Evolutionary conservation across 2,113 vertebrate species (phyloP).

Genomic region (Sinocyclocheilus rhinocerous): DNA sequence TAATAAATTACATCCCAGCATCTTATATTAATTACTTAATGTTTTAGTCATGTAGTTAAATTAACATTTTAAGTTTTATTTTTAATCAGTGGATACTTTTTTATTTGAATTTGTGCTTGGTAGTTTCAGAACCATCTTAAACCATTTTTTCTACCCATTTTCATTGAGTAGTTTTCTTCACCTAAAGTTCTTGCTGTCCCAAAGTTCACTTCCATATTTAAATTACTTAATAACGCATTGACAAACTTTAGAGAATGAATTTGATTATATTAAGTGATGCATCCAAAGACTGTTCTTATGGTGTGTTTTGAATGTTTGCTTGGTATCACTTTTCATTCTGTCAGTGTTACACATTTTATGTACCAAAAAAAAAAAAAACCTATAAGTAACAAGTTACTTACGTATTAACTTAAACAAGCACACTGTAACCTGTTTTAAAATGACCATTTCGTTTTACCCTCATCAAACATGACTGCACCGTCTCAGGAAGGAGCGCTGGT

Average conservation of each 20-base stretch:
- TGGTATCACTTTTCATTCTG: neutral
- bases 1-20: neutral
- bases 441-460: slow-evolving; percentile 8
- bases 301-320: neutral
- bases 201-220: neutral
- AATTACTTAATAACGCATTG: neutral
- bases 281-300: too few species aligned
- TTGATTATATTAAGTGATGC: too few species aligned
- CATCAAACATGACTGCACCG: slow-evolving; percentile 2
- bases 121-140: neutral
- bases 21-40: too few species aligned
- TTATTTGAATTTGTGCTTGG: neutral
- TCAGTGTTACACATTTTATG: neutral
- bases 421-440: neutral
- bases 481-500: slow-evolving; percentile 43
- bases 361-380: too few species aligned
- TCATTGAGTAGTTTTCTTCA: neutral
- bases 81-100: neutral
- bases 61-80: neutral
- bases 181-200: too few species aligned
- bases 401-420: neutral
- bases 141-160: neutral
- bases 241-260: too few species aligned
- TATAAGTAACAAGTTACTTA: neutral
- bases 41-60: too few species aligned